A percentile compares a stretch with the other conserved stretches of the same genome.
Evolutionary conservation across 1,140 invertebrate genomes (phyloP).

Genomic region (Psix sp.): DNA sequence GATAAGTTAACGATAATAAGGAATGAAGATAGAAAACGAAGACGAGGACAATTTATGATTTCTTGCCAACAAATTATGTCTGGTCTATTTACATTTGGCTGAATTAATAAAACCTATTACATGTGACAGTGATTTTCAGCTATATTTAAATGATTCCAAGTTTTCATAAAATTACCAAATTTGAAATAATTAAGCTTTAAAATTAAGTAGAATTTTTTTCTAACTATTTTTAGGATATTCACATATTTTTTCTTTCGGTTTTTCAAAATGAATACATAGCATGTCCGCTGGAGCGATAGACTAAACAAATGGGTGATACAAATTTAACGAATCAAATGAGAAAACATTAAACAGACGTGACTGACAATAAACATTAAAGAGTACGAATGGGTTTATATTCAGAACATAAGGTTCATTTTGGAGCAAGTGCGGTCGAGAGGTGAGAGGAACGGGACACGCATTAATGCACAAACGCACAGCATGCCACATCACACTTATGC

Average conservation of each 20-base stretch:
- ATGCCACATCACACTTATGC: conserved; percentile 54
- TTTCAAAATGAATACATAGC: conserved; percentile 18
- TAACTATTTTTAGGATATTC: too few species aligned
- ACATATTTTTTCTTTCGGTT: too few species aligned
- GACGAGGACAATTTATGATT: conserved; percentile 16
- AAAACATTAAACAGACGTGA: conserved; percentile 34
- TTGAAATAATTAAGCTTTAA: too few species aligned
- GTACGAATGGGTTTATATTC: conserved; percentile 41
- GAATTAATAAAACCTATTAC: not conserved
- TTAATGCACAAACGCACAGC: conserved; percentile 68
- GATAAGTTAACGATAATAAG: conserved; percentile 62
- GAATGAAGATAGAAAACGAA: conserved; percentile 45
- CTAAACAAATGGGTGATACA: conserved; percentile 36
- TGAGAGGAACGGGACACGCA: conserved; percentile 56
- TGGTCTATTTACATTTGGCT: conserved; percentile 5
- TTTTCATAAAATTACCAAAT: too few species aligned
- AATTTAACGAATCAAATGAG: conserved; percentile 42
- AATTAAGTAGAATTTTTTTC: too few species aligned
- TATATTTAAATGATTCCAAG: too few species aligned
- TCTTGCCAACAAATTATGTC: conserved; percentile 20
- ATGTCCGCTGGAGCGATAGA: conserved; percentile 8
- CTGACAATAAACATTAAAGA: conserved; percentile 50
- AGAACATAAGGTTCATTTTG: conserved; percentile 33
- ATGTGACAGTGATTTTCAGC: too few species aligned
- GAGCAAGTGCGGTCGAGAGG: conserved; percentile 20